These are phyloP conservation scores for Aphelocoma californica DNA, from an alignment of 2,797 vertebrate species.

Conservation along the genomic window DNA sequence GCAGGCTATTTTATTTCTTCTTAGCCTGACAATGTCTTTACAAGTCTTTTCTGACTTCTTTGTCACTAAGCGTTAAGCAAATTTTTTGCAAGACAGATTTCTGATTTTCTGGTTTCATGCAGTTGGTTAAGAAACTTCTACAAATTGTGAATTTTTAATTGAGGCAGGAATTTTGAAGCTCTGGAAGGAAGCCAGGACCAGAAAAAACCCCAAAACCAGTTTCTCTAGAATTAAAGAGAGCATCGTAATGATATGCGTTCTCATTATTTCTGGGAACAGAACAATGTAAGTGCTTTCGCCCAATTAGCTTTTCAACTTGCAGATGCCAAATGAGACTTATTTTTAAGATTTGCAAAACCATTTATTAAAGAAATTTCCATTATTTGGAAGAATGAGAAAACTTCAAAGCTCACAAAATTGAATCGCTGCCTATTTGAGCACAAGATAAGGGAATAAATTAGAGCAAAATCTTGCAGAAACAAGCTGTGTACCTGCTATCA, in stretches of 20 bases:
- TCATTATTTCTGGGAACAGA: conserved; percentile 36
- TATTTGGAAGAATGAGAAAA: conserved; percentile 35
- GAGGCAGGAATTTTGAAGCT: background rate
- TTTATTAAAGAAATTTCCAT: conserved; percentile 29
- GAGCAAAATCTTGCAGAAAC: background rate
- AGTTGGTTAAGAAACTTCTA: background rate
- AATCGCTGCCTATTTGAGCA: background rate
- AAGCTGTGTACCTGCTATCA: background rate
- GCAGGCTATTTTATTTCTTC: background rate
- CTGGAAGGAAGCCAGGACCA: conserved; percentile 11
- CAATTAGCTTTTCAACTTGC: conserved; percentile 52
- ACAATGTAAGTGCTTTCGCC: conserved; percentile 15
- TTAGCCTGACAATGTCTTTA: background rate
- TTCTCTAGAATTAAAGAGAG: conserved; percentile 20
- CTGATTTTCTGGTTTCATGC: background rate
- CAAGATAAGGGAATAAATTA: conserved; percentile 20
- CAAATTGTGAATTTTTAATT: background rate
- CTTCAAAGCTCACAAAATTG: background rate
- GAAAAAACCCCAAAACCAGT: background rate
- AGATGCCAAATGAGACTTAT: conserved; percentile 34
- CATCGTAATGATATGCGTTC: background rate
- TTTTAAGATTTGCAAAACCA: conserved; percentile 11
- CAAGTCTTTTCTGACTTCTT: background rate
- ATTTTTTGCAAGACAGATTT: background rate
- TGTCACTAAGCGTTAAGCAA: background rate